Base-by-base conservation (phyloP, 2,113 vertebrate genomes). In the Bos javanicus region DNA sequence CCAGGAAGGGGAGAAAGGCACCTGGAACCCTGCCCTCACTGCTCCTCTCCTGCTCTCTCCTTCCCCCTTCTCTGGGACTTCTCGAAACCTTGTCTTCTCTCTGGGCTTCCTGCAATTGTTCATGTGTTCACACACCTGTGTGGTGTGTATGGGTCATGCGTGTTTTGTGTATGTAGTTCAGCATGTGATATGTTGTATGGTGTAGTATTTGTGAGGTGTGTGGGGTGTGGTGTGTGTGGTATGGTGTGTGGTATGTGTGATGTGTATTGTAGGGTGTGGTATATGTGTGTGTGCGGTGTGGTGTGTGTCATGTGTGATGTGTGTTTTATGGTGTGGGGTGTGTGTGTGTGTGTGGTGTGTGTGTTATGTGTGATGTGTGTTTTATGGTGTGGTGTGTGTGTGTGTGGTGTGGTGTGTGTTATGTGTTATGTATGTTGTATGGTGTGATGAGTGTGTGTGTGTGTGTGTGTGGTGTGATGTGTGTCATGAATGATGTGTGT, bases 51-150 rank as follows among this genome's bases (percentile, higher is more conserved):
- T 4, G 46, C 43, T 83, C 16, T 30, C 26, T 36, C 50, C 26
- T 52, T 26, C 43, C 50, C 1, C 13, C 50, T 39, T 64, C 54
- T n/a, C 43, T 3, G 39, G 25, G 64, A 25, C 28, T 46, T 81
- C 39, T 25, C 1, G 3, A 39, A 71, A 43, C 33, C 28, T 54
- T 2, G 0, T 9, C 28, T 39, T 46, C 52, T 50, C 57, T 76
- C 52, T 36, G 83, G 57, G 25, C 52, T 81, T 33, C 76, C n/a
- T 54, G 14, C 57, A 0, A 23, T 3, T 26, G 59, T 90, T 7
- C 5, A 1, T 23, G 19, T 21, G 14, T 28, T 62, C 46, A 30
- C 5, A 2, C 2, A 9, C 30, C 5, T 2, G 52, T 46, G 25
- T 54, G 74, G 23, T 26, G 50, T 43, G 52, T 39, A 1, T 56